Base-by-base conservation (phyloP, 35 echinoderm and acorn worm species). In the Apostichopus parvimensis region DNA sequence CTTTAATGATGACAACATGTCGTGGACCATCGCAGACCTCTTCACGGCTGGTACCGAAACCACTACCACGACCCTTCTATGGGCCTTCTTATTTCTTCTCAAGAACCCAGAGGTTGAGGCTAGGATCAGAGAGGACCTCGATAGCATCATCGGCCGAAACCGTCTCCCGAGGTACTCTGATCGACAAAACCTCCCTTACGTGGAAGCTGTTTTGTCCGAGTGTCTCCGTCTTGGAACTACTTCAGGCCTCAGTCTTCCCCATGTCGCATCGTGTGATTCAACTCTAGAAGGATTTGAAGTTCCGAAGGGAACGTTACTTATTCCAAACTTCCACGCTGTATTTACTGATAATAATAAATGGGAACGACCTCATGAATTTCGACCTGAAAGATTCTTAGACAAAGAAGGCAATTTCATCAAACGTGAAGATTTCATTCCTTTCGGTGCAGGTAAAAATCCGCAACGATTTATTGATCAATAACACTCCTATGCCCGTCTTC, bases 11-110 rank as follows among this genome's bases (percentile, higher is more conserved):
- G 12, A 73, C 28, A 94, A 92, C 68, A 83, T 92, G 86, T 77
- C 86, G 59, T 26, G 61, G 13, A 90, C 86, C 15, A 90, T 90
- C 86, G 79, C 65, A 5, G 77, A 95, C 56, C 77, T 95, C 5
- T 95, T 96, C 84, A 58, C 73, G 8, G 95, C 92, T 61, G 95
- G 95, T 64, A 94, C 92, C 15, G 95, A 96, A 55, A 96, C 95
- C 18, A 94, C 93, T 6, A 45, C 95, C 6, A 86, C 15, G 26
- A 96, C 93, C 4, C 60, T 96, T 15, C 64, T 76, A 24, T 96
- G 95, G 93, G 81, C 62, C 17, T 54, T 94, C 28, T 17, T 92
- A 8, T 96, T 78, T 90, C 91, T 96, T 83, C 73, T 94, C 72
- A 53, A 68, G 34, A 17, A 96, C 77, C 95, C 92, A 18, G 77